Conservation (phyloP, 2,888 invertebrate genomes). For the Sclerodermus sp. region DNA sequence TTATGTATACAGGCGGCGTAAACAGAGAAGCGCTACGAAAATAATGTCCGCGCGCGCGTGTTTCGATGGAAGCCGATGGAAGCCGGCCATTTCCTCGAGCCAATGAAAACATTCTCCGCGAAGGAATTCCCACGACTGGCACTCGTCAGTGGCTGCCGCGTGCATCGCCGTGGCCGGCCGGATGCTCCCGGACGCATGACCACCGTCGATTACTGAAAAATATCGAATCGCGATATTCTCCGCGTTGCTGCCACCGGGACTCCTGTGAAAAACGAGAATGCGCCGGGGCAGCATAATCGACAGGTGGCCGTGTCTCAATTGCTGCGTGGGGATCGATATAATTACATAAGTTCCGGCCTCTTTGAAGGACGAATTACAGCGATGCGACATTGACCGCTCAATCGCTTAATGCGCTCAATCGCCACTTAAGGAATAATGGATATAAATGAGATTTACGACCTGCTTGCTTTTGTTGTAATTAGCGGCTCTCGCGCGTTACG, state of each 20-base stretch:
- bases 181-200: no score
- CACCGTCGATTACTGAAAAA: no score
- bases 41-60: conserved; percentile 21
- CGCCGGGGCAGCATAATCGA: conserved; percentile 4
- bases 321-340: conserved; percentile 16
- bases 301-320: conserved; percentile 13
- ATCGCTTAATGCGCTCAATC: conserved; percentile 19
- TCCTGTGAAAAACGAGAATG: background rate
- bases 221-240: no score
- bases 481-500: no score
- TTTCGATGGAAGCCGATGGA: conserved; percentile 3
- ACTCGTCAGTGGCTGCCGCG: no score
- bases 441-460: conserved; percentile 21
- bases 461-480: background rate
- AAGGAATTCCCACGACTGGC: conserved; percentile 14
- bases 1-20: conserved; percentile 16
- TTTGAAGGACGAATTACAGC: conserved; percentile 15
- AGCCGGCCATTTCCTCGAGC: conserved; percentile 8
- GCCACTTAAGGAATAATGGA: conserved; percentile 19
- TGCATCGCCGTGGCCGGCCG: no score
- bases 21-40: conserved; percentile 30
- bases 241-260: no score
- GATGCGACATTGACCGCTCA: conserved; percentile 30
- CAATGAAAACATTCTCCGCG: conserved; percentile 19
- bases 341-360: conserved; percentile 25